Conservation (phyloP, 53 echinoderm and acorn worm species). For the Mesocentrotus franciscanus region DNA sequence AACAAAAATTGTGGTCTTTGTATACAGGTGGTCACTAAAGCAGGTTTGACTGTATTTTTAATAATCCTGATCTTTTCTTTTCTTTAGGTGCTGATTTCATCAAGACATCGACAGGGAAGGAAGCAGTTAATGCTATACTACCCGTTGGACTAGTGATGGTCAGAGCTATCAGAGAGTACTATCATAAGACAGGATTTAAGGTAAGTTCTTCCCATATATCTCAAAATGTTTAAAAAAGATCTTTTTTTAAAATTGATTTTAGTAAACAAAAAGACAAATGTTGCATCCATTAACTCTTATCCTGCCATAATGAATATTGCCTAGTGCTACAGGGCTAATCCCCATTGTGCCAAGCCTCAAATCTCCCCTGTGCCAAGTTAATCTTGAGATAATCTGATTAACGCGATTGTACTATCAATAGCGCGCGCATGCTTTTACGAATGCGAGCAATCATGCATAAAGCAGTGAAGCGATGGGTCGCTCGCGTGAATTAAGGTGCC, state of each 20-base stretch:
- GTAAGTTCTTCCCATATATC: slow-evolving; percentile 51
- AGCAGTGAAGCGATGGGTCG: no score
- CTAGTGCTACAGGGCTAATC: no score
- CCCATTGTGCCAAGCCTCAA: no score
- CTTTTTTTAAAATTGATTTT: neutral
- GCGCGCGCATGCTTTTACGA: no score
- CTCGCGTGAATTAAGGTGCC: no score
- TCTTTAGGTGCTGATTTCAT: slow-evolving; percentile 95
- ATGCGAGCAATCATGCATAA: no score
- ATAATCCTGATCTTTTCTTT: neutral
- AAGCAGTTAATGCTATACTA: slow-evolving; percentile 96
- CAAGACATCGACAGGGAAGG: slow-evolving; percentile 99
- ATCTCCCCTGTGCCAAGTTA: no score
- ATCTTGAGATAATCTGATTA: no score
- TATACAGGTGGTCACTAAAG: neutral
- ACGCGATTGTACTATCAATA: no score
- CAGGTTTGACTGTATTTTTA: neutral
- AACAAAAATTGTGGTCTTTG: no score
- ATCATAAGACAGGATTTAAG: slow-evolving; percentile 92
- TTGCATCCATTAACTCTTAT: no score
- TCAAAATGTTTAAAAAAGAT: neutral
- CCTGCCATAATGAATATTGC: no score
- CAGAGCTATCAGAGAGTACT: slow-evolving; percentile 96
- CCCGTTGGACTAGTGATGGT: slow-evolving; percentile 98
- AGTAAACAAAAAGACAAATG: neutral